Evolutionary conservation across 2,113 vertebrate species (phyloP).

Genomic region (Crypturellus undulatus): DNA sequence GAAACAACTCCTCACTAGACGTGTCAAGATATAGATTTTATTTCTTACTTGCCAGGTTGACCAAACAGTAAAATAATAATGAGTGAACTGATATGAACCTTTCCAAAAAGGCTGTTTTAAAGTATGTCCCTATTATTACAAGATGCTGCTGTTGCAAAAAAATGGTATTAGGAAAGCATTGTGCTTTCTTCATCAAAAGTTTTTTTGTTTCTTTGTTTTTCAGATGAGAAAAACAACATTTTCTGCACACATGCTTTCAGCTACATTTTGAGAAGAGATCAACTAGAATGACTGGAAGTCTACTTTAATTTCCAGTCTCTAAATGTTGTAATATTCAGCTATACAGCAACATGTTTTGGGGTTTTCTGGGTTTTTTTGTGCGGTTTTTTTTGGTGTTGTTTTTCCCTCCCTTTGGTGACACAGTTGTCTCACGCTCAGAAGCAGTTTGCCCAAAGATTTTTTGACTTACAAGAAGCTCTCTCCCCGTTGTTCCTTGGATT

Average conservation of each 20-base stretch:
- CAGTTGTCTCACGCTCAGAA: background rate
- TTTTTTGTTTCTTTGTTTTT: background rate
- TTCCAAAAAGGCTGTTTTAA: background rate
- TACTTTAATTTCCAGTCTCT: background rate
- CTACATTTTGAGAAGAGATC: background rate
- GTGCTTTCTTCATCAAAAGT: background rate
- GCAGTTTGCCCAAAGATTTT: background rate
- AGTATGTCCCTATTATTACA: background rate
- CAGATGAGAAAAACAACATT: background rate
- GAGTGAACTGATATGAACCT: background rate
- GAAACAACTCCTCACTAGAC: background rate
- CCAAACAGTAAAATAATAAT: background rate
- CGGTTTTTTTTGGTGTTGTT: background rate
- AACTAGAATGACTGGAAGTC: background rate
- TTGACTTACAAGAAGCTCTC: slow-evolving; percentile 93
- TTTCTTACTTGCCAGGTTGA: background rate
- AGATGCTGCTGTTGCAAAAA: background rate
- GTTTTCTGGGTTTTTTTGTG: too few relatives aligned
- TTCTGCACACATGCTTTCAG: background rate
- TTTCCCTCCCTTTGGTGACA: background rate
- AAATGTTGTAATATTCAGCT: background rate
- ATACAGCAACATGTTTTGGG: accelerated
- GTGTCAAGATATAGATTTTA: background rate
- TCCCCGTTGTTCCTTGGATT: slow-evolving; percentile 94
- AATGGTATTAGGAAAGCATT: background rate